Evolutionary conservation across 1,140 invertebrate genomes (phyloP).

Genomic region (Wasmannia auropunctata): DNA sequence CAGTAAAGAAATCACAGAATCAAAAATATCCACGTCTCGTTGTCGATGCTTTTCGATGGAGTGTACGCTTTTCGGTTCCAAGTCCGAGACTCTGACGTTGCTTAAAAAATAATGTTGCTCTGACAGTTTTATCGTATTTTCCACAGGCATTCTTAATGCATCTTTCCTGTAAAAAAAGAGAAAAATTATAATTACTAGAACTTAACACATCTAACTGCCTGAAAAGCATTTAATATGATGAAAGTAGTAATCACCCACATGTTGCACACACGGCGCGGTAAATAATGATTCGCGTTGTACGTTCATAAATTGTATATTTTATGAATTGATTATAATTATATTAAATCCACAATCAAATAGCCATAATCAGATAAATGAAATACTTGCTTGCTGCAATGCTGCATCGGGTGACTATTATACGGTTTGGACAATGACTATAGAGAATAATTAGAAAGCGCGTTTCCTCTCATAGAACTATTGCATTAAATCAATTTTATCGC

Average conservation of each 20-base stretch:
- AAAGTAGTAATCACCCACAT: background rate
- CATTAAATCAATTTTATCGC: slow-evolving; percentile 16
- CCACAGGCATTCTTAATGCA: slow-evolving; percentile 21
- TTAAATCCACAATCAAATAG: background rate
- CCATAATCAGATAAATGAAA: background rate
- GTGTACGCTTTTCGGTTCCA: slow-evolving; percentile 86
- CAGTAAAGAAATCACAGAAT: slow-evolving; percentile 75
- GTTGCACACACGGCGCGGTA: background rate
- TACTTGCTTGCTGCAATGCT: background rate
- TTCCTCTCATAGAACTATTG: background rate
- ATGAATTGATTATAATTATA: slow-evolving; percentile 1
- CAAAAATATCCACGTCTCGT: slow-evolving; percentile 82
- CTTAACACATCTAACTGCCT: slow-evolving; percentile 25
- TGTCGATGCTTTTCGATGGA: slow-evolving; percentile 85
- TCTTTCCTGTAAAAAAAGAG: slow-evolving; percentile 72
- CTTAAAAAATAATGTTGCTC: slow-evolving; percentile 80
- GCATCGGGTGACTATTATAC: slow-evolving; percentile 2
- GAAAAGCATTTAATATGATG: background rate
- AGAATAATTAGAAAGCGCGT: slow-evolving; percentile 1
- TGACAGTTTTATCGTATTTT: slow-evolving; percentile 78
- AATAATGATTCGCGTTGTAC: background rate
- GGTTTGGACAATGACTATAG: slow-evolving; percentile 4
- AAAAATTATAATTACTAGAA: slow-evolving; percentile 34
- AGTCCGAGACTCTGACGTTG: slow-evolving; percentile 84
- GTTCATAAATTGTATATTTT: background rate